phyloP scores from a whole-genome alignment of 2,888 invertebrate genomes.

The Heliconius ismenius region DNA sequence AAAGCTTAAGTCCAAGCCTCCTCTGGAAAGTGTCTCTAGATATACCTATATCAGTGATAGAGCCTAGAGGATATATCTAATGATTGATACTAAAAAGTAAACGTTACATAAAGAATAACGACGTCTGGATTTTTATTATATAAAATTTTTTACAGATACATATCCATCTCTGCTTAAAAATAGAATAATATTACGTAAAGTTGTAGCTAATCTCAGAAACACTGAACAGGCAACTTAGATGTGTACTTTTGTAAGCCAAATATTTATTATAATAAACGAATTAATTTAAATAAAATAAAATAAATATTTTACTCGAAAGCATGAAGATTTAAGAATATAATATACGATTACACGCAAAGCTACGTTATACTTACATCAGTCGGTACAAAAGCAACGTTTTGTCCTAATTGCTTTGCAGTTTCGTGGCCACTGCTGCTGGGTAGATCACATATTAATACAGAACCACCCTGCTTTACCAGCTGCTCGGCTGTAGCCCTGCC shows the following conservation, averaged over 20 bases:
- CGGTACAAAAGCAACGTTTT: constrained; percentile 90
- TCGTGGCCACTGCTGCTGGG: constrained; percentile 91
- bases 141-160: neutral
- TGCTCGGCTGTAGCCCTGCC: constrained; percentile 94
- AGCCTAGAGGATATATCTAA: too few relatives aligned
- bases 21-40: too few relatives aligned
- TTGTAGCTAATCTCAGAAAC: neutral
- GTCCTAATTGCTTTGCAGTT: constrained; percentile 87
- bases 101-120: neutral
- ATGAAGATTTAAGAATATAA: neutral
- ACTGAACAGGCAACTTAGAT: neutral
- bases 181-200: neutral
- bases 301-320: neutral
- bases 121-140: neutral
- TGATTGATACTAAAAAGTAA: neutral
- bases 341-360: neutral
- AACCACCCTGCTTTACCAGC: constrained; percentile 90
- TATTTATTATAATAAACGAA: neutral
- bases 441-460: constrained; percentile 94
- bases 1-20: too few relatives aligned
- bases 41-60: too few relatives aligned
- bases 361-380: constrained; percentile 85
- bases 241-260: neutral
- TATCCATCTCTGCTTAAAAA: neutral
- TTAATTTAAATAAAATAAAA: neutral